Percentiles rank a stretch among this genome's conserved stretches.
These are phyloP conservation scores for Ichneumon xanthorius DNA, from an alignment of 2,888 invertebrate species.

Conservation along the genomic window DNA sequence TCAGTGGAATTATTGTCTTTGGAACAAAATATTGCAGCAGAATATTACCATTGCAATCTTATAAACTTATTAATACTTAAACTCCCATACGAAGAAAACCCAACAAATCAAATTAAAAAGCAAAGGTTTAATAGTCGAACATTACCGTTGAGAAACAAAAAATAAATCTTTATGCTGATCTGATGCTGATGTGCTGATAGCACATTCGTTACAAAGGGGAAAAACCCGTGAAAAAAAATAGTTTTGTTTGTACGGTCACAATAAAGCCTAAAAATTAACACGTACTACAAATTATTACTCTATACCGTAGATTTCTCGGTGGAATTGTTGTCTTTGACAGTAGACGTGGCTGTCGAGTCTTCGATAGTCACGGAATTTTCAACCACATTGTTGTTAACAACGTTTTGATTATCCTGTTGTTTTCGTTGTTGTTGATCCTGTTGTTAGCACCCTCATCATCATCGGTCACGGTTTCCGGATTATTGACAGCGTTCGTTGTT, in stretches of 20 bases:
- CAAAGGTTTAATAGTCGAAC: slow-evolving; percentile 33
- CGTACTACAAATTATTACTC: neutral
- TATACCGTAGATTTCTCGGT: slow-evolving; percentile 20
- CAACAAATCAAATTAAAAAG: slow-evolving; percentile 19
- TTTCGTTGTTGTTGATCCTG: slow-evolving; percentile 44
- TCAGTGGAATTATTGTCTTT: slow-evolving; percentile 36
- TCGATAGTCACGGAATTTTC: slow-evolving; percentile 41
- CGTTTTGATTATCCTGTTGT: slow-evolving; percentile 44
- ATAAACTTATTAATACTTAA: slow-evolving; percentile 20
- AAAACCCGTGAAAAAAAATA: slow-evolving; percentile 31
- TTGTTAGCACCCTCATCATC: slow-evolving; percentile 30
- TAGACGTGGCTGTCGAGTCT: slow-evolving; percentile 37
- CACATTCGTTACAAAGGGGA: slow-evolving; percentile 24
- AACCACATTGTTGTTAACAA: slow-evolving; percentile 36
- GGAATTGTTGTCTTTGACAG: slow-evolving; percentile 9
- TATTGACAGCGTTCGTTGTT: slow-evolving; percentile 40
- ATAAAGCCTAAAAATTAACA: neutral
- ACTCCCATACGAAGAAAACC: slow-evolving; percentile 38
- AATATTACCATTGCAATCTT: slow-evolving; percentile 33
- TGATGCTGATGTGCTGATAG: too few species aligned
- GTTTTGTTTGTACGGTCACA: slow-evolving; percentile 1
- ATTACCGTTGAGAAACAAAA: slow-evolving; percentile 43
- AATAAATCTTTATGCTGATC: slow-evolving; percentile 30
- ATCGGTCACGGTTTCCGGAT: slow-evolving; percentile 36
- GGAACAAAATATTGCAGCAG: slow-evolving; percentile 48